Evolutionary conservation across 2,113 vertebrate species (phyloP).

Genomic region (Platichthys flesus): DNA sequence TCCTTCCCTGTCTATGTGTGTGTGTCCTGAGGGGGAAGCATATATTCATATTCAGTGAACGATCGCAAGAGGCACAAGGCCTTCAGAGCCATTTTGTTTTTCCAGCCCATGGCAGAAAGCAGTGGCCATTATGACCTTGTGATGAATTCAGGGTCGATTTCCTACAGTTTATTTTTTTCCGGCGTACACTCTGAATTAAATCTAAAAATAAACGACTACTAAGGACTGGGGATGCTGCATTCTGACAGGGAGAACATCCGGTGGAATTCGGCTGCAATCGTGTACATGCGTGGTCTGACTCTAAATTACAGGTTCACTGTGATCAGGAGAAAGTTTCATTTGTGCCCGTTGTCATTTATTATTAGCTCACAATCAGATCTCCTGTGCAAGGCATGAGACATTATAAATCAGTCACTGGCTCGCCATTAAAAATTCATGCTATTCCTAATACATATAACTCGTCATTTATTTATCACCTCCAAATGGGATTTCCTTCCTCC

Average conservation of each 20-base stretch:
- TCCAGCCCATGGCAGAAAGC: constrained; percentile 52
- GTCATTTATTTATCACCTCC: constrained; percentile 83
- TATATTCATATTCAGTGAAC: constrained; percentile 65
- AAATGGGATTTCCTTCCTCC: constrained; percentile 80
- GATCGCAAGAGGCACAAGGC: constrained; percentile 52
- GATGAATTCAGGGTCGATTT: constrained; percentile 67
- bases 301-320: constrained; percentile 75
- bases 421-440: constrained; percentile 91
- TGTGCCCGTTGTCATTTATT: constrained; percentile 89
- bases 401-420: constrained; percentile 90
- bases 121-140: constrained; percentile 68
- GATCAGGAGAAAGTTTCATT: constrained; percentile 88
- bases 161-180: constrained; percentile 26
- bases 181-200: constrained; percentile 33
- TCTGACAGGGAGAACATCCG: background rate
- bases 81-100: constrained; percentile 68
- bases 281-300: constrained; percentile 30
- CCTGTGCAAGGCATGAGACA: constrained; percentile 80
- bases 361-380: constrained; percentile 86
- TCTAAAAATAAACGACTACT: background rate
- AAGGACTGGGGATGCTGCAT: background rate
- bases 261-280: constrained; percentile 1
- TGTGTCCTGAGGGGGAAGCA: constrained; percentile 58
- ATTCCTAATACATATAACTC: constrained; percentile 89
- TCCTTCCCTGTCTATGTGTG: background rate